Evolutionary conservation across 2,888 invertebrate genomes (phyloP).

Genomic region (Muscina levida): DNA sequence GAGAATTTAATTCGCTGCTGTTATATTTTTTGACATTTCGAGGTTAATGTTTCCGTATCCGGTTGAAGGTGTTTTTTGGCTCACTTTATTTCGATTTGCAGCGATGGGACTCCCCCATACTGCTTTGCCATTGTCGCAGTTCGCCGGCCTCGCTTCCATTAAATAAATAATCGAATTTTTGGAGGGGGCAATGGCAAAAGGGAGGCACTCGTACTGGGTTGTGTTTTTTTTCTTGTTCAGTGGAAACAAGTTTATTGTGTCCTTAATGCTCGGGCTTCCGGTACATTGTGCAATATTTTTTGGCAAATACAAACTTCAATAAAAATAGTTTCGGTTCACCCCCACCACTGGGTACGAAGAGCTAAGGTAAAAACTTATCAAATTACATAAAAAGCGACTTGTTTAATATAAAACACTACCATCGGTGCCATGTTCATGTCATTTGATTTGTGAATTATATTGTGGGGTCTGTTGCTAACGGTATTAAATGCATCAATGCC

Average conservation of each 20-base stretch:
- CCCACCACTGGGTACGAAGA: background rate
- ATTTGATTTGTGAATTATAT: too few species aligned
- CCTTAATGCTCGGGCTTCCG: conserved; percentile 68
- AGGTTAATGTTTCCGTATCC: conserved; percentile 69
- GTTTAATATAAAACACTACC: background rate
- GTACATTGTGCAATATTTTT: conserved; percentile 68
- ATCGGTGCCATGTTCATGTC: too few species aligned
- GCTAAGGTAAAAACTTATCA: conserved; percentile 1
- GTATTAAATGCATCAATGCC: too few species aligned
- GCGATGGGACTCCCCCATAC: conserved; percentile 4
- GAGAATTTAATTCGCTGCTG: conserved; percentile 63
- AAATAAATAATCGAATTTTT: conserved; percentile 52
- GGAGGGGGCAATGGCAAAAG: conserved; percentile 34
- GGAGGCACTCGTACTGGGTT: background rate
- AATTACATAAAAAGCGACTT: background rate
- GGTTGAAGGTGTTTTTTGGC: conserved; percentile 67
- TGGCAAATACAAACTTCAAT: conserved; percentile 65
- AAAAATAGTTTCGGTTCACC: conserved; percentile 49
- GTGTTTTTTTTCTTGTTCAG: conserved; percentile 11
- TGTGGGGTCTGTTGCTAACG: too few species aligned
- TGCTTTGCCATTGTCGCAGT: conserved; percentile 41
- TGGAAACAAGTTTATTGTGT: conserved; percentile 64
- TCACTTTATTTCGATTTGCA: conserved; percentile 41
- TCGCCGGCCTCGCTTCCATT: conserved; percentile 37
- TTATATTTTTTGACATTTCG: conserved; percentile 67